A percentile compares a stretch with the other conserved stretches of the same genome.
Evolutionary conservation across 2,797 vertebrate genomes (phyloP).

Genomic region (Ambastaia sidthimunki): DNA sequence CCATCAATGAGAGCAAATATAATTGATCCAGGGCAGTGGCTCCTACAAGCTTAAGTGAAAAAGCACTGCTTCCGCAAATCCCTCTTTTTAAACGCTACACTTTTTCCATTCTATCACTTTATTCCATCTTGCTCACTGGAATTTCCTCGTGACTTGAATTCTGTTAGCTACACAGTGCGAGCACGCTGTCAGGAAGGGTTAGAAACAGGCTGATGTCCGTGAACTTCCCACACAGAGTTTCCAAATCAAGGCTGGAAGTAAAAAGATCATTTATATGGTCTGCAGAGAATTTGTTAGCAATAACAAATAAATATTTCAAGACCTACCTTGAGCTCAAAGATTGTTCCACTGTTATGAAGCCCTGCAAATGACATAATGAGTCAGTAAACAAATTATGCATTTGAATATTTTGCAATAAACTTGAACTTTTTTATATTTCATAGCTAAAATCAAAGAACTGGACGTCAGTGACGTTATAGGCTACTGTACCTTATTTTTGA

Average conservation of each 20-base stretch:
- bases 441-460: no score
- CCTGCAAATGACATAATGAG: not conserved
- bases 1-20: conserved; percentile 74
- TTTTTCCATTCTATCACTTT: conserved; percentile 17
- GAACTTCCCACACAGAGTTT: not conserved
- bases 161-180: not conserved
- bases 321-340: not conserved
- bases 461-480: no score
- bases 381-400: not conserved
- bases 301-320: not conserved
- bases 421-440: no score
- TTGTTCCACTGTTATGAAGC: not conserved
- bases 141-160: conserved; percentile 39
- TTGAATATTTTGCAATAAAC: not conserved
- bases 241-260: not conserved
- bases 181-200: not conserved
- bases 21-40: conserved; percentile 64
- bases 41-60: conserved; percentile 67
- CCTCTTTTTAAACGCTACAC: conserved; percentile 19
- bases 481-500: no score
- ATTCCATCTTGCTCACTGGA: conserved; percentile 21
- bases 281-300: not conserved
- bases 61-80: conserved; percentile 66
- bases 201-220: not conserved
- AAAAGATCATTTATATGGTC: not conserved